Conservation (phyloP, 2,113 vertebrate genomes). For the Rhadina sibilatrix region DNA sequence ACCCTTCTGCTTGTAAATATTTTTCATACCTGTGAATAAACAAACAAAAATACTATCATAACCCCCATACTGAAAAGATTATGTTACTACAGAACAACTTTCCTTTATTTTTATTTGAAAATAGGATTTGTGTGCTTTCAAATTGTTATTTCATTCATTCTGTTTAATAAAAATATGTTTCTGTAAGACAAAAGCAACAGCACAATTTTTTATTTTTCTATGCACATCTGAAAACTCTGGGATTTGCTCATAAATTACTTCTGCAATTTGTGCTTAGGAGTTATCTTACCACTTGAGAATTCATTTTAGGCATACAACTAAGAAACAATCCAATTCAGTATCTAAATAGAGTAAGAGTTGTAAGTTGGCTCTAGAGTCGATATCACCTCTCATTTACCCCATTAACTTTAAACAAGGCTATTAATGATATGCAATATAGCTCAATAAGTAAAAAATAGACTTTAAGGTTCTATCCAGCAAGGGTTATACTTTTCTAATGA, state of each 20-base stretch:
- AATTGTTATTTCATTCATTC: neutral
- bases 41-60: neutral
- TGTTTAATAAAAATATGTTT: neutral
- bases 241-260: neutral
- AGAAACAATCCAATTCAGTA: neutral
- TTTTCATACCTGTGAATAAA: neutral
- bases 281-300: neutral
- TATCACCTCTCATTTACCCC: neutral
- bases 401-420: neutral
- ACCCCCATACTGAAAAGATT: neutral
- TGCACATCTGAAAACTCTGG: neutral
- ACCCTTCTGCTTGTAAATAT: neutral
- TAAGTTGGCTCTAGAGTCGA: neutral
- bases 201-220: neutral
- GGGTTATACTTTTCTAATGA: neutral
- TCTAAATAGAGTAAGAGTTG: neutral
- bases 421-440: neutral
- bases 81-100: neutral
- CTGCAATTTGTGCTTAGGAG: neutral
- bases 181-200: neutral
- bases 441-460: neutral
- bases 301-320: neutral
- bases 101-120: neutral
- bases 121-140: neutral
- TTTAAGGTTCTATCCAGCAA: neutral